Percentiles rank a stretch among this genome's conserved stretches.
phyloP scores from a whole-genome alignment of 1,140 invertebrate species.

The Acromyrmex echinatior region DNA sequence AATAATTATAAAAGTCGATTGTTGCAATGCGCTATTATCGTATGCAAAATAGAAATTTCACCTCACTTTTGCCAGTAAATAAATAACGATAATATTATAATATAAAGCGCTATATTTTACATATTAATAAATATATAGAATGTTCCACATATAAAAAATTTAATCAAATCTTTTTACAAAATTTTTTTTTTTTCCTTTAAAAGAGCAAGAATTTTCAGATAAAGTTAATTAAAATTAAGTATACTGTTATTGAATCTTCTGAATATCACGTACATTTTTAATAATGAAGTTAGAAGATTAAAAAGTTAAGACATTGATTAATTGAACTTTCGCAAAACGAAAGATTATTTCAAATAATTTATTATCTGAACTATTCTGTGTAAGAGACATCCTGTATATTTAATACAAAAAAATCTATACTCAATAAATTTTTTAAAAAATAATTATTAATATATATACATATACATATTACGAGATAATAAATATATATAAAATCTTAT shows the following conservation, averaged over 20 bases:
- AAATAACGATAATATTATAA: neutral
- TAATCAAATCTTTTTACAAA: neutral
- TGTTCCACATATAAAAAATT: neutral
- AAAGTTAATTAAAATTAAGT: slow-evolving; percentile 11
- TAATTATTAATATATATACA: too few relatives aligned
- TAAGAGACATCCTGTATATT: neutral
- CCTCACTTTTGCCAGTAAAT: neutral
- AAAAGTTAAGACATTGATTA: neutral
- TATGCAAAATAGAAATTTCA: neutral
- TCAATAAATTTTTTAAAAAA: neutral
- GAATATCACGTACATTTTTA: neutral
- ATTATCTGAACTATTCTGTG: neutral
- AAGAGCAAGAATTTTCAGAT: neutral
- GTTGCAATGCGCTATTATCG: neutral
- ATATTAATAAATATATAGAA: slow-evolving; percentile 9
- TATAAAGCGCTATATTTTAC: slow-evolving; percentile 13
- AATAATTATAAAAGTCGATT: slow-evolving; percentile 23
- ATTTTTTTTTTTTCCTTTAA: neutral
- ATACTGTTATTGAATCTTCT: neutral
- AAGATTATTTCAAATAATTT: neutral
- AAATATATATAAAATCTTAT: slow-evolving; percentile 17
- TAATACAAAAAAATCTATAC: neutral
- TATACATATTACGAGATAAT: neutral
- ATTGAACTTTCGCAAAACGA: neutral
- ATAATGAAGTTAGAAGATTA: neutral